Conservation (phyloP, 2,113 vertebrate genomes). For the Bujurquina vittata region DNA sequence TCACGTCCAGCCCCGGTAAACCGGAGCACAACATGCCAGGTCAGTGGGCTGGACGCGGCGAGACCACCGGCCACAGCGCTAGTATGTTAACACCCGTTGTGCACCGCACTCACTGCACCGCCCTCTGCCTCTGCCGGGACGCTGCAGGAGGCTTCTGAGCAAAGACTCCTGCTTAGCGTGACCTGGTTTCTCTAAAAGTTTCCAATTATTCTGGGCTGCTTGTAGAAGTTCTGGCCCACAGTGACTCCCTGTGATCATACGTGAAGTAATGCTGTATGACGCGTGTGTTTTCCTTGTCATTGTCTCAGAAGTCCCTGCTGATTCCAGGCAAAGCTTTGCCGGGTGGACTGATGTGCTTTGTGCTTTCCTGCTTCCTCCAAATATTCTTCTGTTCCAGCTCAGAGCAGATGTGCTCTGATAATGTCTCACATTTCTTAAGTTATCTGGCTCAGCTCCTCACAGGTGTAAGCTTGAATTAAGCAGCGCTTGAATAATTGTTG, state of each 20-base stretch:
- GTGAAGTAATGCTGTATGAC: constrained; percentile 18
- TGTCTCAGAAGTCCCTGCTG: constrained; percentile 40
- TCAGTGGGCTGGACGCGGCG: constrained; percentile 81
- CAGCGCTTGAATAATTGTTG: constrained; percentile 12
- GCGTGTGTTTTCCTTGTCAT: constrained; percentile 14
- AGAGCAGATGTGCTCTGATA: constrained; percentile 56
- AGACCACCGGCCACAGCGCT: constrained; percentile 74
- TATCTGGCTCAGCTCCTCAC: constrained; percentile 34
- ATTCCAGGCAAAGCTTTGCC: constrained; percentile 21
- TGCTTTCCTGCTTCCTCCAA: constrained; percentile 19
- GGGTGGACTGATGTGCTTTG: constrained; percentile 2
- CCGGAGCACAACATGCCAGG: constrained; percentile 89
- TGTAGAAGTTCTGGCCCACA: constrained; percentile 2
- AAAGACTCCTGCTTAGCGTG: constrained; percentile 25
- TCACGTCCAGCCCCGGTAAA: constrained; percentile 94
- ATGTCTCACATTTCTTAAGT: constrained; percentile 46
- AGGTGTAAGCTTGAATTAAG: constrained; percentile 38
- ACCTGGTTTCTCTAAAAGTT: constrained; percentile 39
- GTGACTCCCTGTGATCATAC: constrained; percentile 16
- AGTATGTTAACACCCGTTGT: constrained; percentile 73
- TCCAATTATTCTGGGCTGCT: background rate
- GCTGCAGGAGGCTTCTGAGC: background rate
- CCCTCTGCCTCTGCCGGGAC: constrained; percentile 16
- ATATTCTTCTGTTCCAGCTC: constrained; percentile 25
- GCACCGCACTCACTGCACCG: constrained; percentile 4